Evolutionary conservation across 2,888 invertebrate species (phyloP), one percentile per base, ranked within the genome.

Genomic region (Athetis lepigone): DNA sequence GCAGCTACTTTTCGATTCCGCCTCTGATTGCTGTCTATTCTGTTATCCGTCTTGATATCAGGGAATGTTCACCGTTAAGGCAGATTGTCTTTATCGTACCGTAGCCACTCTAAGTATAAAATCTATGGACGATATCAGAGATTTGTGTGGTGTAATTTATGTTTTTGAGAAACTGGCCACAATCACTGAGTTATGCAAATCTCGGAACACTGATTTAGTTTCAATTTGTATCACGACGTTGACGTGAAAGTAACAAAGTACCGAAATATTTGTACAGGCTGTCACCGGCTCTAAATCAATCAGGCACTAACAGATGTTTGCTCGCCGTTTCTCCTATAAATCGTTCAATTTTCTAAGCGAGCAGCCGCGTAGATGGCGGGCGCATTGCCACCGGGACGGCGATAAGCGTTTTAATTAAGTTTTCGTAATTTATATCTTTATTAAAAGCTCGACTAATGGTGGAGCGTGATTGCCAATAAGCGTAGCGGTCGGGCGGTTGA

Each of bases 361-460:
- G 76, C 81, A 78, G 81, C 75, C 76, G 69, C 78, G 75, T 72
- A 79, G 81, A 81, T 73, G 76, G 84, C 84, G 79, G 81, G 80
- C 84, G 82, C 86, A 81, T 71, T 77, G 77, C 80, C 85, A 85
- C 84, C 82, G 81, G 81, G 77, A 65, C 68, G 64, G 75, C 86
- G 93, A 92, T 92, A 92, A 92, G 87, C 88, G 86, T 89, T 93
- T 93, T 94, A 94, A 94, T 94, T 92, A 93, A 92, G 87, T 92
- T 93, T 92, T 91, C 86, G 89, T 91, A 91, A 93, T 92, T 93
- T 93, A 94, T 94, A 92, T 92, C 92, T 94, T 90, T 92, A 94
- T 93, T 92, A 91, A 87, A 89, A 82, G 87, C 84, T 70, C 72
- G 78, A 84, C 85, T 90, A 91, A 91, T 90, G 88, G 91, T 74